A percentile compares a stretch with the other conserved stretches of the same genome.
phyloP scores from a whole-genome alignment of 2,888 invertebrate species.

The Urechis unicinctus region DNA sequence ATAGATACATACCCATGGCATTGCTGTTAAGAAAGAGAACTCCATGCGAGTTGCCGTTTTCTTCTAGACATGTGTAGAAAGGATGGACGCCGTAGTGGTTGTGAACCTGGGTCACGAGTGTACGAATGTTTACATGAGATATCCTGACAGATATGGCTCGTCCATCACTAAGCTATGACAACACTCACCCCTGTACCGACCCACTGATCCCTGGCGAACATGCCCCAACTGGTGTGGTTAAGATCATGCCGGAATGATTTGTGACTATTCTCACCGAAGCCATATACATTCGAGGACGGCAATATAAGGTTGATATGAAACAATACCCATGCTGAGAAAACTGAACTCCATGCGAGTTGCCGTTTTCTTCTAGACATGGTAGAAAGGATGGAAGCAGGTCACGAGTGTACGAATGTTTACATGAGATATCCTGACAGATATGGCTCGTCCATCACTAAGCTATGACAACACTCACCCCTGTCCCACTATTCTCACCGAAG shows the following conservation, averaged over 20 bases:
- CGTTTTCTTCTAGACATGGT: constrained; percentile 64
- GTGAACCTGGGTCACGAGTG: constrained; percentile 13
- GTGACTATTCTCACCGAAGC: constrained; percentile 41
- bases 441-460: no score
- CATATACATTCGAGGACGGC: no score
- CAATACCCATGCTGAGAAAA: no score
- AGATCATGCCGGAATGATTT: constrained; percentile 29
- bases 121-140: no score
- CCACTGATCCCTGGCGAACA: constrained; percentile 34
- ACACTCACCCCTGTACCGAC: constrained; percentile 19
- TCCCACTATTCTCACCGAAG: constrained; percentile 34
- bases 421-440: no score
- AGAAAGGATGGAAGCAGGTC: constrained; percentile 75
- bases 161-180: no score
- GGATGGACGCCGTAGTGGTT: constrained; percentile 74
- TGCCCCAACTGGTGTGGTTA: constrained; percentile 34
- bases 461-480: no score
- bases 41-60: constrained; percentile 61
- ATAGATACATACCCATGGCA: constrained; percentile 51
- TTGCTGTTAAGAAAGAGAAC: constrained; percentile 76
- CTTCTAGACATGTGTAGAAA: constrained; percentile 69
- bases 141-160: no score
- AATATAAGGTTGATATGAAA: no score
- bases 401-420: no score
- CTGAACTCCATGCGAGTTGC: constrained; percentile 66